Percentiles rank a stretch among this genome's conserved stretches.
Conservation (phyloP, 2,797 vertebrate genomes). For the Lycodopsis pacificus region DNA sequence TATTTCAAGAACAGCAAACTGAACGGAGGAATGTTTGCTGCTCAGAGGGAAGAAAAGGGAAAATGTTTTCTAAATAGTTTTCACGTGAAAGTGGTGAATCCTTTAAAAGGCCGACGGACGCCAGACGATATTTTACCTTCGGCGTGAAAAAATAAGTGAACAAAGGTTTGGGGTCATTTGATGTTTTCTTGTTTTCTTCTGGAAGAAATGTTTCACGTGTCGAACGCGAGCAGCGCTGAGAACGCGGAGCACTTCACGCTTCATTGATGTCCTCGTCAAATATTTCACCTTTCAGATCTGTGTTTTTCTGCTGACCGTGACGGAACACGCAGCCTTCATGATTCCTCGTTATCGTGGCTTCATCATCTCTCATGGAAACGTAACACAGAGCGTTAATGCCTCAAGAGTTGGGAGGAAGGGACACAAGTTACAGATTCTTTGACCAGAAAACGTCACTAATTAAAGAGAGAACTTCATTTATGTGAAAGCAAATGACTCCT, state of each 20-base stretch:
- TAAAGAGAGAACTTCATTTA: too few species aligned
- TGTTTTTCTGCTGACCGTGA: background rate
- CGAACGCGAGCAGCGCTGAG: too few species aligned
- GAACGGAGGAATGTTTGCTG: background rate
- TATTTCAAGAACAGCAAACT: slow-evolving; percentile 7
- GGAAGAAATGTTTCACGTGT: too few species aligned
- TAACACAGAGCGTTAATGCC: background rate
- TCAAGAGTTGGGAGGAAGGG: background rate
- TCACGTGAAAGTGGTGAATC: background rate
- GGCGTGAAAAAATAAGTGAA: background rate
- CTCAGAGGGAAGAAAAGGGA: background rate
- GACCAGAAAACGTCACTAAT: background rate
- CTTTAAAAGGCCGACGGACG: slow-evolving; percentile 1
- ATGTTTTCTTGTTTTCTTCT: background rate
- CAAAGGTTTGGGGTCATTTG: background rate
- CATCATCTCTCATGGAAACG: background rate
- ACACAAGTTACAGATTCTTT: too few species aligned
- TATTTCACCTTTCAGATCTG: background rate
- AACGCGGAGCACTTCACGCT: too few species aligned
- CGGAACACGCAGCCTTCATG: background rate
- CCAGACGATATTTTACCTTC: slow-evolving; percentile 1
- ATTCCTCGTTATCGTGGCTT: background rate
- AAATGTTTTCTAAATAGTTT: background rate
- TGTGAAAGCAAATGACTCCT: background rate
- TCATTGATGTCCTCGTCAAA: too few species aligned